Evolutionary conservation across 2,113 vertebrate species (phyloP), one percentile per base, ranked within the genome.

Genomic region (Pimephales promelas): DNA sequence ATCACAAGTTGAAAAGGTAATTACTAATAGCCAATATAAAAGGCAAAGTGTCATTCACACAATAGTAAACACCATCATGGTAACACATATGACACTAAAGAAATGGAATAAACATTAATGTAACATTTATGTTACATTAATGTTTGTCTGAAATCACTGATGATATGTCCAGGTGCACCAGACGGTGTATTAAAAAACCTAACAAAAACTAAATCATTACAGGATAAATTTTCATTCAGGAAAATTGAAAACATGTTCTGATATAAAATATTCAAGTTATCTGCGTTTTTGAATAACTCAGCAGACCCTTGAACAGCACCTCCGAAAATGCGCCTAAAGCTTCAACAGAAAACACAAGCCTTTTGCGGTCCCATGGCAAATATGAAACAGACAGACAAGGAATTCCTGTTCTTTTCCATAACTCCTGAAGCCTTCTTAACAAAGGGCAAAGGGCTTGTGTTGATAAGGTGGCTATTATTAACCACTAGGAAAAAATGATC

Each of bases 391-490:
- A 28, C 14, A 28, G 8, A 20, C 10, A 75, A 75, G 26, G 72
- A 75, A 75, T 54, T 75, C 45, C 47, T 31, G 26, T 14, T 72
- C 16, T 54, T 54, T 31, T 20, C 72, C 14, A 75, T 52, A 74
- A 74, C 54, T 45, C 20, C 28, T n/a, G 20, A 57, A 79, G 43
- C 26, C 36, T 28, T 59, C 40, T 9, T 28, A 45, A 45, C 22
- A 79, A 22, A 13, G 57, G 57, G 45, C 76, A 62, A 62, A 79
- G 76, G 76, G 57, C 57, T 49, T 14, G 9, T 80, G 16, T 52
- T 80, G 78, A 66, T 66, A 66, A 66, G 26, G 6, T 8, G 78
- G 78, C 66, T 49, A 66, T 20, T 34, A 45, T 28, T 34, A 47
- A 45, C 43, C 26, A 80, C 61, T 26, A 18, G 43, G 14, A 1